Evolutionary conservation across 2,888 invertebrate genomes (phyloP).

Genomic region (Parnassius orleans): DNA sequence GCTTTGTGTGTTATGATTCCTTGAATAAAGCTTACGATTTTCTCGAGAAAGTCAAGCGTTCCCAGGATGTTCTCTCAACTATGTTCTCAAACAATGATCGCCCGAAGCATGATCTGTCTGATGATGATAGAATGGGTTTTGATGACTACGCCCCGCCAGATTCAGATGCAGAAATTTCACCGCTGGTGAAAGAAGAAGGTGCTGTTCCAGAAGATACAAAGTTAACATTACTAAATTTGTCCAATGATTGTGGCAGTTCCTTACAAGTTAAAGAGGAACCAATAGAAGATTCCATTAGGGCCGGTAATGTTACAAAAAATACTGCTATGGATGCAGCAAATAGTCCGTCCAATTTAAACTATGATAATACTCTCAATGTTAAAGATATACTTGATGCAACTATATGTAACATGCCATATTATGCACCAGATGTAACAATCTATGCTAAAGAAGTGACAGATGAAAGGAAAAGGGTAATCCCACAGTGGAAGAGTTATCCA

Average conservation of each 20-base stretch:
- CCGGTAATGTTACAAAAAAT: conserved; percentile 7
- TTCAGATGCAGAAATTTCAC: conserved; percentile 27
- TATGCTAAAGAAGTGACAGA: conserved; percentile 60
- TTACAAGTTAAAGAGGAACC: conserved; percentile 56
- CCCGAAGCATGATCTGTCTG: conserved; percentile 45
- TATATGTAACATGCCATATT: conserved; percentile 46
- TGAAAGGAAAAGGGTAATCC: conserved; percentile 45
- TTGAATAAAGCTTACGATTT: conserved; percentile 63
- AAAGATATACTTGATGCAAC: conserved; percentile 63
- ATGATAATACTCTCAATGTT: conserved; percentile 48
- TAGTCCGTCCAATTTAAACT: conserved; percentile 26
- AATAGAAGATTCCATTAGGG: conserved; percentile 41
- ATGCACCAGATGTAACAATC: conserved; percentile 50
- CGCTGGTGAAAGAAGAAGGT: conserved; percentile 32
- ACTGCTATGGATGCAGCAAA: conserved; percentile 11
- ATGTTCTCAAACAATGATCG: conserved; percentile 41
- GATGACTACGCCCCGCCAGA: conserved; percentile 46
- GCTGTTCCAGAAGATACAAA: conserved; percentile 13
- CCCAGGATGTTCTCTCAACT: conserved; percentile 49
- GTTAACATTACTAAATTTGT: conserved; percentile 9
- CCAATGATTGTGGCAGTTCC: conserved; percentile 19
- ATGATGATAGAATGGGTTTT: conserved; percentile 49
- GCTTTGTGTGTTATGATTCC: conserved; percentile 62
- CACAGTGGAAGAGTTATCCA: conserved; percentile 64
- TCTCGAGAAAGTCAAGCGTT: conserved; percentile 51